Percentiles rank a stretch among this genome's conserved stretches.
phyloP scores from a whole-genome alignment of 2,888 invertebrate genomes.

The Nebria salina region DNA sequence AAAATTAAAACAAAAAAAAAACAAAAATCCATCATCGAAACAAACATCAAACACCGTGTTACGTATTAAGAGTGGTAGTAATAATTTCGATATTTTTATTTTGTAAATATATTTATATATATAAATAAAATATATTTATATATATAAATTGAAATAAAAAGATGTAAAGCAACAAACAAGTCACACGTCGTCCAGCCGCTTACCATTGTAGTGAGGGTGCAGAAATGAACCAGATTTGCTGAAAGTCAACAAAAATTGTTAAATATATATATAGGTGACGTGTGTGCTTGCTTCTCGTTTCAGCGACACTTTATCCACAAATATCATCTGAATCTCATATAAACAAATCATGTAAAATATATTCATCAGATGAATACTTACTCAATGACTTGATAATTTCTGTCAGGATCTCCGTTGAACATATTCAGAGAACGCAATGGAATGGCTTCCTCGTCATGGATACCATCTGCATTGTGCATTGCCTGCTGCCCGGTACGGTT shows the following conservation, averaged over 20 bases:
- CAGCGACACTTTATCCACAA: not conserved
- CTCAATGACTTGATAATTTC: conserved; percentile 77
- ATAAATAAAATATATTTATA: not conserved
- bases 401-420: conserved; percentile 73
- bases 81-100: conserved; percentile 9
- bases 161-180: conserved; percentile 51
- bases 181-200: conserved; percentile 57
- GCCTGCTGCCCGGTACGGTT: conserved; percentile 58
- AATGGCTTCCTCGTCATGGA: conserved; percentile 75
- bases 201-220: conserved; percentile 70
- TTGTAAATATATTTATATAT: not conserved
- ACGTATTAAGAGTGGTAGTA: conserved; percentile 9
- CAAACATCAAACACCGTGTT: conserved; percentile 43
- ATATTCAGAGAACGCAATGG: conserved; percentile 78
- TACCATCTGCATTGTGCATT: conserved; percentile 56
- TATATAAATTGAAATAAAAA: not conserved
- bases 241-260: conserved; percentile 55
- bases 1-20: not conserved
- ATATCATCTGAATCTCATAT: not conserved
- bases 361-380: conserved; percentile 64
- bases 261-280: conserved; percentile 33
- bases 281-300: conserved; percentile 39
- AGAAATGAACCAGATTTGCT: conserved; percentile 66
- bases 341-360: not conserved
- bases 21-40: not conserved